Evolutionary conservation across 2,888 invertebrate genomes (phyloP), one percentile per base, ranked within the genome.

Genomic region (Meganola albula): DNA sequence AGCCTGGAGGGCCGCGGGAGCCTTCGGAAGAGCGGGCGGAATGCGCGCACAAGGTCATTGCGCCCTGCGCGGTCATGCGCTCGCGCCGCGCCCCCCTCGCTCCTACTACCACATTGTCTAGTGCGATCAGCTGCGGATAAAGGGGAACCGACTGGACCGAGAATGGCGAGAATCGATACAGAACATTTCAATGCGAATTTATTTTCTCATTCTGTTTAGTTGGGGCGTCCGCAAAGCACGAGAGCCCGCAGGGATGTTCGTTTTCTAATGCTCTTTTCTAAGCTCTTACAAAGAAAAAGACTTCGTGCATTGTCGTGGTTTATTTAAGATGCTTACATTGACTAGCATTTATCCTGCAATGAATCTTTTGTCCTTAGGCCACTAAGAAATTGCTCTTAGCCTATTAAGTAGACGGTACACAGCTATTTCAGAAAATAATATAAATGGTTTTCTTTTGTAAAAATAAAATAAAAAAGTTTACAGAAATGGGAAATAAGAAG

Each of bases 61-160:
- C 80, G 83, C 84, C 78, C 82, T 74, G 79, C 80, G 79, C 85
- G 85, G 85, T 85, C 85, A 85, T 82, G 82, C 74, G 76, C 83
- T 68, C 69, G 66, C 70, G 60, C 67, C 53, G 33, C 51, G 44
- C 49, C 47, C 44, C 43, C 48, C 46, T 69, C 67, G 47, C 54
- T 56, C 53, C 74, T 72, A 53, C 53, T 50, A 53, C 53, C 44
- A 73, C 74, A 80, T 80, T 79, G 76, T 78, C 78, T 79, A 77
- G 71, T 59, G 57, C 72, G 82, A 83, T 82, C 79, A 74, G 71
- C 71, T 73, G 67, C 72, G 76, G 83, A 83, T 83, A 83, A 82
- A 74, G 71, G 74, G 74, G 71, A 74, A 72, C 73, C 69, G 65
- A 67, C 74, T 59, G 64, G 63, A 63, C 70, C 68, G 51, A 69